Evolutionary conservation across 2,888 invertebrate genomes (phyloP).

Genomic region (Julus scandinavius): DNA sequence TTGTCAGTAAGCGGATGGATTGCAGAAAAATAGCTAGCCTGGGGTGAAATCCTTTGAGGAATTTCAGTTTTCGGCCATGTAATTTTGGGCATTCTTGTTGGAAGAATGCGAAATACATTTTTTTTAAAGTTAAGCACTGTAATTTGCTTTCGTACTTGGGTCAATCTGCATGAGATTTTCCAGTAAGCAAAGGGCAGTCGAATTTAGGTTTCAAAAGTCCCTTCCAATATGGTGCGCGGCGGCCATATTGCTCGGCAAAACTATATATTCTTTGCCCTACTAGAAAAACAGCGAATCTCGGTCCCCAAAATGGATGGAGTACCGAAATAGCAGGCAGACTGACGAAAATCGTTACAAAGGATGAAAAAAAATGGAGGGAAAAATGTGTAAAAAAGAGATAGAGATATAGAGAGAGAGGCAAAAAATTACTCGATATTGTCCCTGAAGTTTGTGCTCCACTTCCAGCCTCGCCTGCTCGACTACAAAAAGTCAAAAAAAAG

Average conservation of each 20-base stretch:
- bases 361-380: conserved; percentile 49
- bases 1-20: neutral
- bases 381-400: conserved; percentile 54
- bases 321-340: conserved; percentile 29
- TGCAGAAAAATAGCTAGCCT: neutral
- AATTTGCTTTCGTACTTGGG: conserved; percentile 20
- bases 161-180: conserved; percentile 8
- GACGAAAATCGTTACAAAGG: conserved; percentile 39
- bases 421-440: conserved; percentile 71
- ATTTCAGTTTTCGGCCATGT: neutral
- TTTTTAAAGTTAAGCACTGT: neutral
- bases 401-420: conserved; percentile 50
- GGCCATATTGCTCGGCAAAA: neutral
- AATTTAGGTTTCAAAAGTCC: neutral
- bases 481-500: conserved; percentile 60
- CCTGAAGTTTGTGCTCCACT: conserved; percentile 96
- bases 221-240: neutral
- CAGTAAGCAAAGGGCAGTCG: conserved; percentile 34
- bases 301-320: neutral
- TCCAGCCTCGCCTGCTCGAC: conserved; percentile 77
- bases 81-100: conserved; percentile 1
- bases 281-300: neutral
- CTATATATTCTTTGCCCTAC: neutral
- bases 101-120: neutral
- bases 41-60: neutral